Evolutionary conservation across 2,888 invertebrate genomes (phyloP).

Genomic region (Athalia circularis): DNA sequence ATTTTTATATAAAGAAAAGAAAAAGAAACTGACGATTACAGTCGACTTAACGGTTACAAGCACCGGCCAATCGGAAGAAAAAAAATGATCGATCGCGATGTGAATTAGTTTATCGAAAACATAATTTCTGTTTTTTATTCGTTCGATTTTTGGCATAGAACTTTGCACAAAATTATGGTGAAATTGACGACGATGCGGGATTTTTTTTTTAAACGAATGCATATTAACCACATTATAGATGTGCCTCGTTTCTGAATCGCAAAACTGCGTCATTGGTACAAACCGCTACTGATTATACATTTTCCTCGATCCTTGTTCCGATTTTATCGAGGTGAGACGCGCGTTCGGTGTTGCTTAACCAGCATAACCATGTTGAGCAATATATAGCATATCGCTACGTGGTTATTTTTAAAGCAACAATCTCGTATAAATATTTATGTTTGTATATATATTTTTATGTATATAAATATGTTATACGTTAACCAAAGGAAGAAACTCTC

Average conservation of each 20-base stretch:
- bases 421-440: neutral
- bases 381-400: neutral
- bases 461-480: neutral
- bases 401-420: neutral
- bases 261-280: neutral
- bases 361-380: slow-evolving; percentile 8
- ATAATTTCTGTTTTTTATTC: no score
- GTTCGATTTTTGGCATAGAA: no score
- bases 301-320: slow-evolving; percentile 40
- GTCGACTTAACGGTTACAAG: no score
- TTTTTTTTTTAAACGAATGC: neutral
- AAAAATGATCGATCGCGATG: no score
- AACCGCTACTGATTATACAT: slow-evolving; percentile 19
- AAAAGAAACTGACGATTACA: no score
- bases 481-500: neutral
- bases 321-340: slow-evolving; percentile 36
- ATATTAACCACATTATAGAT: neutral
- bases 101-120: no score
- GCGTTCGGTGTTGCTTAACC: slow-evolving; percentile 25
- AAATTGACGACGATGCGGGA: no score
- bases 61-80: no score
- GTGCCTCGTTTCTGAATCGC: neutral
- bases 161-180: no score
- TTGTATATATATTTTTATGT: neutral
- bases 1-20: no score